Evolutionary conservation across 53 echinoderm and acorn worm species (phyloP).

Genomic region (Temnopleurus reevesii): DNA sequence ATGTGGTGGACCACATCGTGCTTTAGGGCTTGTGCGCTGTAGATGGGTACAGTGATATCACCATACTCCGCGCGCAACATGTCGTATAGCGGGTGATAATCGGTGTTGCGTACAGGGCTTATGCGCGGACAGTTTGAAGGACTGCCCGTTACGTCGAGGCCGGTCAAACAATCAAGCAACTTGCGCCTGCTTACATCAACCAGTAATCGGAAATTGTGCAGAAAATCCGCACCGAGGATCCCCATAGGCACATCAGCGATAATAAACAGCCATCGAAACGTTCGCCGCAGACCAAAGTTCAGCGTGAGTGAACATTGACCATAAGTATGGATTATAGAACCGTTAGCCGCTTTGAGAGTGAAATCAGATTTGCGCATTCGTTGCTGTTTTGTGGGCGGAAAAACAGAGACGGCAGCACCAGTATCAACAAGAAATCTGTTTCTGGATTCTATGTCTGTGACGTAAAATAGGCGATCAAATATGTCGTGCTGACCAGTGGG

Average conservation of each 20-base stretch:
- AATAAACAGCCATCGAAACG: too few relatives aligned
- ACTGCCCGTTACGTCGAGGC: conserved; percentile 7
- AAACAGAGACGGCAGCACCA: conserved; percentile 43
- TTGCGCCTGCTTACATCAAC: conserved; percentile 50
- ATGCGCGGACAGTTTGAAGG: neutral
- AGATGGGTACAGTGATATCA: neutral
- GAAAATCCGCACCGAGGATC: too few relatives aligned
- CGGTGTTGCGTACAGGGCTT: conserved; percentile 38
- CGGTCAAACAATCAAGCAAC: conserved; percentile 24
- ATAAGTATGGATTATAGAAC: conserved; percentile 52
- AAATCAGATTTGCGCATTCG: neutral
- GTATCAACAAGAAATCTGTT: too few relatives aligned
- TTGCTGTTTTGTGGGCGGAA: conserved; percentile 4
- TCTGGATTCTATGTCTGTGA: neutral
- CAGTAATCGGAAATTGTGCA: too few relatives aligned
- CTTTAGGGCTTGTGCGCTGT: neutral
- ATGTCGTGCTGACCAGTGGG: neutral
- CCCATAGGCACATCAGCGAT: too few relatives aligned
- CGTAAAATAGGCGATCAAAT: neutral
- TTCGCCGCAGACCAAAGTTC: conserved; percentile 49
- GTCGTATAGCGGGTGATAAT: neutral
- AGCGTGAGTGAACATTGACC: conserved; percentile 57
- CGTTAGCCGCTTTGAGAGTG: conserved; percentile 25
- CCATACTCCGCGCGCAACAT: neutral
- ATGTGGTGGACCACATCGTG: conserved; percentile 62